Base-by-base conservation (phyloP, 2,797 vertebrate species). In the Nyctibius grandis region DNA sequence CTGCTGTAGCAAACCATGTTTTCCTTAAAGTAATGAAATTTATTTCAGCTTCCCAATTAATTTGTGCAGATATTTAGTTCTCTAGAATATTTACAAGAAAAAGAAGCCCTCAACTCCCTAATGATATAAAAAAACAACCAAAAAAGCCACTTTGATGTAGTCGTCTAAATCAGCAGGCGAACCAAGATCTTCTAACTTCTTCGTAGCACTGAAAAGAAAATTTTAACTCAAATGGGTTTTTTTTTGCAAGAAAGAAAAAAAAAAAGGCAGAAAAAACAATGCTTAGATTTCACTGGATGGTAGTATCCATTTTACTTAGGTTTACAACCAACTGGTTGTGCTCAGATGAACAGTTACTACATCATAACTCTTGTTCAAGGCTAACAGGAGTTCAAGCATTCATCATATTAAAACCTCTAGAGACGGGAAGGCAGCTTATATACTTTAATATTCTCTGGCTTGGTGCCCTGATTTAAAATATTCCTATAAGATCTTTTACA, bases 361-460 rank as follows among this genome's bases (percentile, higher is more conserved):
- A 47, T 89, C 48, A 0, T 92, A 94, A 85, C 70, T 93, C 79
- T 67, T 59, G 36, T 73, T 84, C 73, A 67, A 93, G 90, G 83
- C 88, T 85, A 95, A 87, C 63, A 93, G 74, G 88, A 94, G 78
- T 91, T 96, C 95, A 95, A 89, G 33, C 36, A 34, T 85, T 91
- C 1, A 0, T 83, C 63, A 22, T 87, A 53, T 79, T 92, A 74
- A 89, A 94, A 73, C 40, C 81, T 64, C 74, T 50, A 77, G 93
- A 87, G 91, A 54, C 48, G 63, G 50, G 48, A 85, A 94, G 87
- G 79, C 78, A 85, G 61, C 42, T 89, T 85, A 78, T 78, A 78
- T 72, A 88, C 61, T 88, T 92, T 48, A 91, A 90, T 92, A 90
- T 84, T 84, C 73, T 69, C 65, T 94, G 93, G 92, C 88, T 93